Evolutionary conservation across 1,140 invertebrate species (phyloP).

Genomic region (Zaprionus camerounensis): DNA sequence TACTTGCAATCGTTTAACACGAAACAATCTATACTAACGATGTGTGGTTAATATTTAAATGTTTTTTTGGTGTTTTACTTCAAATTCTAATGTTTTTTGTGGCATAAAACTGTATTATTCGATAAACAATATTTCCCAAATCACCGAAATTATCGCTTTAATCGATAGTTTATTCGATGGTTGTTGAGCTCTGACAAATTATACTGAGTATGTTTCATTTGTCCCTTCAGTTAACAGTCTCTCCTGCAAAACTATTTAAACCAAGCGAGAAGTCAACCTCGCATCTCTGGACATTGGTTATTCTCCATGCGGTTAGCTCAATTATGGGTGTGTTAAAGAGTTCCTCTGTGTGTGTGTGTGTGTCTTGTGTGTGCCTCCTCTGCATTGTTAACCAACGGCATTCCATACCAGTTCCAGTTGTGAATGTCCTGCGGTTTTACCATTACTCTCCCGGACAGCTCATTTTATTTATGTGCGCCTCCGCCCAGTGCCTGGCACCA

Average conservation of each 20-base stretch:
- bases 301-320: conserved; percentile 36
- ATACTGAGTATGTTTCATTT: neutral
- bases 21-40: too few relatives aligned
- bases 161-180: too few relatives aligned
- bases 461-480: conserved; percentile 60
- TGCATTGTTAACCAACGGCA: conserved; percentile 47
- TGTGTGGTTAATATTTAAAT: too few relatives aligned
- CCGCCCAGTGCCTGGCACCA: conserved; percentile 16
- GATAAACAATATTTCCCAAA: too few relatives aligned
- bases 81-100: too few relatives aligned
- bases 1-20: too few relatives aligned
- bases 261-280: neutral
- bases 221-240: neutral
- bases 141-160: too few relatives aligned
- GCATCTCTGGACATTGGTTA: conserved; percentile 1
- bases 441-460: conserved; percentile 25
- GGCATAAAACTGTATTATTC: too few relatives aligned
- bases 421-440: conserved; percentile 33
- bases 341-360: neutral
- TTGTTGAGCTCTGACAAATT: too few relatives aligned
- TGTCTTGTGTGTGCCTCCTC: conserved; percentile 18
- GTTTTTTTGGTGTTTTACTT: too few relatives aligned
- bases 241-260: neutral
- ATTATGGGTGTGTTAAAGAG: conserved; percentile 44
- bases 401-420: conserved; percentile 8